phyloP scores from a whole-genome alignment of 2,113 vertebrate species.

The Sturnus vulgaris region DNA sequence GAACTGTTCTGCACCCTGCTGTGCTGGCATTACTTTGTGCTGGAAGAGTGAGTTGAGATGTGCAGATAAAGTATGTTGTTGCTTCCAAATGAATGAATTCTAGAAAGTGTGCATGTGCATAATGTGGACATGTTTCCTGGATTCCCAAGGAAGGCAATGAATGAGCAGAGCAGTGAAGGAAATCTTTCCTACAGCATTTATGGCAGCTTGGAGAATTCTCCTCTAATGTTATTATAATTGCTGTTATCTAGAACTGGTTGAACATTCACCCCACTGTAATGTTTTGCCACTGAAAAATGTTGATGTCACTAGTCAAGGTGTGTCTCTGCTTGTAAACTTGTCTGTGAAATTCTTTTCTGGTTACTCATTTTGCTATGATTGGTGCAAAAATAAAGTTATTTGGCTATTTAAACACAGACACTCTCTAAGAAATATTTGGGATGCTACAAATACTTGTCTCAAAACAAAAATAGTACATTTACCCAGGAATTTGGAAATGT shows the following conservation, averaged over 20 bases:
- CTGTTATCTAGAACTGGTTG: neutral
- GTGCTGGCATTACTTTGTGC: neutral
- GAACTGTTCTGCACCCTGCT: neutral
- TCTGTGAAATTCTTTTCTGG: neutral
- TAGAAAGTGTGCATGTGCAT: neutral
- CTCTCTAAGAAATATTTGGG: neutral
- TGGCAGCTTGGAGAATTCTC: neutral
- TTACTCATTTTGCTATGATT: neutral
- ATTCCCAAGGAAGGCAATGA: neutral
- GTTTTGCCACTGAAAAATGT: neutral
- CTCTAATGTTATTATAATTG: neutral
- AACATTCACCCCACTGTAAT: neutral
- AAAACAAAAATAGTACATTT: neutral
- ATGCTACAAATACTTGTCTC: neutral
- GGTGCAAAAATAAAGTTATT: neutral
- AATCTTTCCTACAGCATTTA: neutral
- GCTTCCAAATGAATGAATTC: neutral
- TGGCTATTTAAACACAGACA: neutral
- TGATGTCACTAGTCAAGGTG: neutral
- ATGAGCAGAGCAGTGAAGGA: neutral
- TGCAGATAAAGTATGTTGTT: neutral
- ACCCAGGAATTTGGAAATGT: neutral
- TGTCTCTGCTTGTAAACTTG: neutral
- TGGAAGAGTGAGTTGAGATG: neutral
- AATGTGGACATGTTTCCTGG: neutral